A percentile compares a stretch with the other conserved stretches of the same genome.
Conservation (phyloP, 2,113 vertebrate species). For the Oryzias melastigma region DNA sequence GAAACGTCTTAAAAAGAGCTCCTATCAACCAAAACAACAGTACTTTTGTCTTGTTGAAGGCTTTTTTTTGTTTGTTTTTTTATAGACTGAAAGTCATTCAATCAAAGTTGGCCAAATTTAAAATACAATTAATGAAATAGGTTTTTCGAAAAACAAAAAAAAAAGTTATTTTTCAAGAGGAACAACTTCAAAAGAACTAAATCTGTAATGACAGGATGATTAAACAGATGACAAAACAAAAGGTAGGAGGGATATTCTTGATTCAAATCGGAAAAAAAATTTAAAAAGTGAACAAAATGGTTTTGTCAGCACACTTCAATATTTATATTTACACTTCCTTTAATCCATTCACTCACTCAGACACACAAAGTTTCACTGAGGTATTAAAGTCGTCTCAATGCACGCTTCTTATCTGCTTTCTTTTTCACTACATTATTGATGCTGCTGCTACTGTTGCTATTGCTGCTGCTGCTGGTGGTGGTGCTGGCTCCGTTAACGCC, state of each 20-base stretch:
- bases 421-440: slow-evolving; percentile 85
- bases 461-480: slow-evolving; percentile 66
- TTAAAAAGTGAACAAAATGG: slow-evolving; percentile 48
- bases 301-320: slow-evolving; percentile 70
- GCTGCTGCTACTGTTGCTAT: slow-evolving; percentile 61
- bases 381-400: slow-evolving; percentile 87
- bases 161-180: slow-evolving; percentile 11
- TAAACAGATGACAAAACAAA: slow-evolving; percentile 32
- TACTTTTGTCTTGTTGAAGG: slow-evolving; percentile 10
- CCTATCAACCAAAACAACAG: slow-evolving; percentile 22
- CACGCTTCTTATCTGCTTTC: slow-evolving; percentile 92
- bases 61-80: slow-evolving; percentile 10
- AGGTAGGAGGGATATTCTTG: slow-evolving; percentile 55
- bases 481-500: slow-evolving; percentile 64
- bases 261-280: slow-evolving; percentile 40
- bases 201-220: slow-evolving; percentile 30
- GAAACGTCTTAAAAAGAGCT: slow-evolving; percentile 36
- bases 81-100: slow-evolving; percentile 35
- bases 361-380: slow-evolving; percentile 32
- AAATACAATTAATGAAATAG: slow-evolving; percentile 33
- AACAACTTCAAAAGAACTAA: slow-evolving; percentile 37
- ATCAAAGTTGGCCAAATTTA: slow-evolving; percentile 15
- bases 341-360: slow-evolving; percentile 19
- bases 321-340: slow-evolving; percentile 70
- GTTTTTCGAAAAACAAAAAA: slow-evolving; percentile 7